Evolutionary conservation across 2,888 invertebrate genomes (phyloP).

Genomic region (Schizotus pectinicornis): DNA sequence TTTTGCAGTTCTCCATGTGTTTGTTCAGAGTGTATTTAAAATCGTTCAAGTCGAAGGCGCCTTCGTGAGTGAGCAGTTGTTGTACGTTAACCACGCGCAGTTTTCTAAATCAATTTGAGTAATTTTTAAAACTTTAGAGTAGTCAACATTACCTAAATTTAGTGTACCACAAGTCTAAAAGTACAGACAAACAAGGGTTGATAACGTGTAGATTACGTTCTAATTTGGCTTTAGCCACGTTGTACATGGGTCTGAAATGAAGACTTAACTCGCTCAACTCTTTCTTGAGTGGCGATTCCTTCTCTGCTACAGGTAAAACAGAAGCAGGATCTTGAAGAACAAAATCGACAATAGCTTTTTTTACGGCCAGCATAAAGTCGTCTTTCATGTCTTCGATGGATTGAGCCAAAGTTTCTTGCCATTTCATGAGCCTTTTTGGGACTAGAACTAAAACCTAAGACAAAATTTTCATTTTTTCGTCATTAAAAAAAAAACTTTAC

Average conservation of each 20-base stretch:
- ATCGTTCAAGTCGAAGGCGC: slow-evolving; percentile 71
- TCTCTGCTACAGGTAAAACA: slow-evolving; percentile 63
- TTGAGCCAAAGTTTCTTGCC: slow-evolving; percentile 64
- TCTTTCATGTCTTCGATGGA: slow-evolving; percentile 81
- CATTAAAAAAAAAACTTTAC: slow-evolving; percentile 58
- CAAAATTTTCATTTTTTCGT: neutral
- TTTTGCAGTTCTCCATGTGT: slow-evolving; percentile 73
- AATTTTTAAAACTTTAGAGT: neutral
- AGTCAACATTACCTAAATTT: slow-evolving; percentile 69
- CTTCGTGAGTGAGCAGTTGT: slow-evolving; percentile 64
- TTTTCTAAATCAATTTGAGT: slow-evolving; percentile 58
- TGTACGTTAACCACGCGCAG: slow-evolving; percentile 67
- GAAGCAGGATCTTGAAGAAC: slow-evolving; percentile 79
- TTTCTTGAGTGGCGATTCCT: slow-evolving; percentile 61
- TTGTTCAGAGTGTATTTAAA: slow-evolving; percentile 65
- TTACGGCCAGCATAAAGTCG: slow-evolving; percentile 86
- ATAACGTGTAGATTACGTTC: slow-evolving; percentile 73
- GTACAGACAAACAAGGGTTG: slow-evolving; percentile 81
- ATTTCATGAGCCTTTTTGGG: slow-evolving; percentile 68
- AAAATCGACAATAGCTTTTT: slow-evolving; percentile 91
- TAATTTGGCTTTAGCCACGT: slow-evolving; percentile 58
- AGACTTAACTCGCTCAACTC: slow-evolving; percentile 69
- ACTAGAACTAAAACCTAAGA: slow-evolving; percentile 68
- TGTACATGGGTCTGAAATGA: slow-evolving; percentile 67
- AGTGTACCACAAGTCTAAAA: slow-evolving; percentile 81